phyloP scores from a whole-genome alignment of 2,888 invertebrate species.

The Melikaiella ostensackeni region DNA sequence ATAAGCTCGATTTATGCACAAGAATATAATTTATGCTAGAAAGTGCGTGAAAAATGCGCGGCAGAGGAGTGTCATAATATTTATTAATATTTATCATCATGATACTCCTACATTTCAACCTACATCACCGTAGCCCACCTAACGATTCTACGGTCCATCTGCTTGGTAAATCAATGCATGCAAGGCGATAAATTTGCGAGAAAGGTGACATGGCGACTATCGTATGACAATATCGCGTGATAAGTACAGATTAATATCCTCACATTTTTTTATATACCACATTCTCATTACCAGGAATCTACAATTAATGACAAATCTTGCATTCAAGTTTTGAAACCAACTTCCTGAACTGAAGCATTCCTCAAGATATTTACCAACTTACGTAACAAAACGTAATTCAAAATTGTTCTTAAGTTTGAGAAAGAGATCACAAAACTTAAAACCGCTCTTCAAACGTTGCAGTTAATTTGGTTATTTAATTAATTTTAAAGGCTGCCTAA shows the following conservation, averaged over 20 bases:
- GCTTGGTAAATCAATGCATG: slow-evolving; percentile 37
- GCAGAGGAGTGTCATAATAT: slow-evolving; percentile 11
- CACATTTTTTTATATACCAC: slow-evolving; percentile 52
- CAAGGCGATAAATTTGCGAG: slow-evolving; percentile 37
- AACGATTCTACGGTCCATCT: slow-evolving; percentile 33
- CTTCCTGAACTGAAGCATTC: not conserved
- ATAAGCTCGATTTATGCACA: not conserved
- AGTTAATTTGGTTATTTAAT: too few relatives aligned
- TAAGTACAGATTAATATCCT: slow-evolving; percentile 64
- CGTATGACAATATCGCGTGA: slow-evolving; percentile 64
- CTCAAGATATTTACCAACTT: not conserved
- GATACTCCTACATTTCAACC: not conserved
- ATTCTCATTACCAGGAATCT: slow-evolving; percentile 58
- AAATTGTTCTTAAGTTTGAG: too few relatives aligned
- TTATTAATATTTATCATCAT: slow-evolving; percentile 22
- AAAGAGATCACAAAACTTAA: too few relatives aligned
- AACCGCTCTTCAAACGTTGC: too few relatives aligned
- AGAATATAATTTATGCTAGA: not conserved
- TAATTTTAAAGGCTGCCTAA: too few relatives aligned
- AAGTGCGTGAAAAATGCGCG: not conserved
- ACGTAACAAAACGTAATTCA: too few relatives aligned
- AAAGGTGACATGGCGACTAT: slow-evolving; percentile 28
- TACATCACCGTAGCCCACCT: slow-evolving; percentile 3
- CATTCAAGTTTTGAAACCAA: slow-evolving; percentile 3
- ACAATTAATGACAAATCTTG: slow-evolving; percentile 40